A percentile compares a stretch with the other conserved stretches of the same genome.
These are phyloP conservation scores for Drosophila pseudoobscura DNA, from an alignment of 1,140 invertebrate genomes.

Conservation along the genomic window DNA sequence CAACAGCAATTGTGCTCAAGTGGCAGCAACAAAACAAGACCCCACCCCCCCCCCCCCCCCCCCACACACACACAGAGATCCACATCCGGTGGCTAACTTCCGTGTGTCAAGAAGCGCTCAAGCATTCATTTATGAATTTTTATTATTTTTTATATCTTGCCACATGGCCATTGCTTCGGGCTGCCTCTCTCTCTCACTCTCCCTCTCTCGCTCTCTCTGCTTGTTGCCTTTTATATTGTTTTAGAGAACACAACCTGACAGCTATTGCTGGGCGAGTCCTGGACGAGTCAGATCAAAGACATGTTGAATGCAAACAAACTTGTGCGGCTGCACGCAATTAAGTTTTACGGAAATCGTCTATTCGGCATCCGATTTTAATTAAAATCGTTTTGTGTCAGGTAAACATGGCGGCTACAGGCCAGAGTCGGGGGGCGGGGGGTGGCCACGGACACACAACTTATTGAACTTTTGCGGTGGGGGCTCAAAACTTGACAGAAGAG, in stretches of 20 bases:
- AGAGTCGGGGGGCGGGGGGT: too few relatives aligned
- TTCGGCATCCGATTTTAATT: slow-evolving; percentile 79
- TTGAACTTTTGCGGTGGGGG: slow-evolving; percentile 10
- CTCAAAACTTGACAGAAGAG: too few relatives aligned
- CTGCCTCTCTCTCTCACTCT: slow-evolving; percentile 5
- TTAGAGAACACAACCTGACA: slow-evolving; percentile 39
- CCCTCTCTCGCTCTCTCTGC: background rate
- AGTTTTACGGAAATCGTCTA: slow-evolving; percentile 72
- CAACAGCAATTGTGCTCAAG: slow-evolving; percentile 37
- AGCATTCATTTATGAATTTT: slow-evolving; percentile 78
- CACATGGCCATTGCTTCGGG: slow-evolving; percentile 26
- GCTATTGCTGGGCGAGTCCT: slow-evolving; percentile 41
- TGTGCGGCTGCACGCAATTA: slow-evolving; percentile 71
- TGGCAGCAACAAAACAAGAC: slow-evolving; percentile 10
- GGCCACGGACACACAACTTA: slow-evolving; percentile 16
- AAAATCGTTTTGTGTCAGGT: slow-evolving; percentile 67
- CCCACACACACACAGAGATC: slow-evolving; percentile 12
- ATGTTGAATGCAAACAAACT: slow-evolving; percentile 60
- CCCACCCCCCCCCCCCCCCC: background rate
- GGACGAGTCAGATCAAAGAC: slow-evolving; percentile 53
- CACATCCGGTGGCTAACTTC: slow-evolving; percentile 68
- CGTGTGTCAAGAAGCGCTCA: slow-evolving; percentile 74
- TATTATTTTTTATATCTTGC: slow-evolving; percentile 68
- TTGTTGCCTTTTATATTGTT: slow-evolving; percentile 50
- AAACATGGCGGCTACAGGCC: background rate